Evolutionary conservation across 2,888 invertebrate genomes (phyloP).

Genomic region (Zygothrica quintamaculata): DNA sequence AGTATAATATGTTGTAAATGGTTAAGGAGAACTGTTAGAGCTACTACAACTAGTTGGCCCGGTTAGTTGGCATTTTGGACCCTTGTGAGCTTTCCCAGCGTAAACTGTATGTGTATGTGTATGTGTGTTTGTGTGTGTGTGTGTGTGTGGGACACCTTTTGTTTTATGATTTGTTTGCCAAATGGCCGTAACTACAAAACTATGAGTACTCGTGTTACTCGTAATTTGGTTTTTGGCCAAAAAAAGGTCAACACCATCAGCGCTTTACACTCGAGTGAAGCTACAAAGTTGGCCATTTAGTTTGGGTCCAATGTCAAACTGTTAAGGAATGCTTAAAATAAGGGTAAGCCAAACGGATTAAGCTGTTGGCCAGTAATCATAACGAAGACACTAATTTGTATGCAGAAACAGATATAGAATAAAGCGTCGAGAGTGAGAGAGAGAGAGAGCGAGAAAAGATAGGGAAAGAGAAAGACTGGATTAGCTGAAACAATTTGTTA

Average conservation of each 20-base stretch:
- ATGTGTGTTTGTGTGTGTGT: too few species aligned
- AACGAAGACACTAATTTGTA: too few species aligned
- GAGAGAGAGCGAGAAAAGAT: too few species aligned
- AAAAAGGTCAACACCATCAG: constrained; percentile 21
- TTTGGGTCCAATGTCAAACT: constrained; percentile 31
- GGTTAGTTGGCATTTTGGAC: constrained; percentile 23
- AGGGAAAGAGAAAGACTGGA: constrained; percentile 11
- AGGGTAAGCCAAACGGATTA: constrained; percentile 24
- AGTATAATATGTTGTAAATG: constrained; percentile 49
- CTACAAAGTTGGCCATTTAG: constrained; percentile 14
- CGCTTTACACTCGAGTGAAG: constrained; percentile 29
- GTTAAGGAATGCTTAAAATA: constrained; percentile 11
- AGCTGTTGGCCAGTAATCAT: constrained; percentile 19
- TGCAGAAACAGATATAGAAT: too few species aligned
- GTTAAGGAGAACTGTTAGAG: constrained; percentile 14
- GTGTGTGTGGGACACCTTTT: constrained; percentile 28
- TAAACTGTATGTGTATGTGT: too few species aligned
- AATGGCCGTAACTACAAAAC: constrained; percentile 25
- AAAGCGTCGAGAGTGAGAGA: too few species aligned
- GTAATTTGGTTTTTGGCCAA: constrained; percentile 43
- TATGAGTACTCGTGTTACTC: constrained; percentile 40
- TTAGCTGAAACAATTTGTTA: constrained; percentile 44
- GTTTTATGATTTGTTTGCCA: constrained; percentile 6
- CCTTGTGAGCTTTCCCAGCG: constrained; percentile 64
- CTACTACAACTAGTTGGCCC: constrained; percentile 25